Conservation (phyloP, 2,113 vertebrate genomes). For the Echinops telfairi region DNA sequence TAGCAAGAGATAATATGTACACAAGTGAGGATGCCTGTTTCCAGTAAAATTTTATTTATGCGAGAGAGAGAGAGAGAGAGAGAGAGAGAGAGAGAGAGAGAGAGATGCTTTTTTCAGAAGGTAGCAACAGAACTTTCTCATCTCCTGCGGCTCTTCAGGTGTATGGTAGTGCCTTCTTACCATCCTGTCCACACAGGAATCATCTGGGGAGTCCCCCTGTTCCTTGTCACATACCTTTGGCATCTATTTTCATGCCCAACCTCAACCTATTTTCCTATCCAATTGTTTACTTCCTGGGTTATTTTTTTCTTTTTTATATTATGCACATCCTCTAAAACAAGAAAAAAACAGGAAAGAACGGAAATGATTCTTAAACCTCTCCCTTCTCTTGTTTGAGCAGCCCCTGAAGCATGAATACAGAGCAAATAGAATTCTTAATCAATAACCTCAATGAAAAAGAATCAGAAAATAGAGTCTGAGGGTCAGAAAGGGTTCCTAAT, state of each 20-base stretch:
- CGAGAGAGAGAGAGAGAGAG: no score
- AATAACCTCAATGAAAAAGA: slow-evolving; percentile 1
- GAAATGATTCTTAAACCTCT: not conserved
- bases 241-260: not conserved
- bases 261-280: slow-evolving; percentile 2
- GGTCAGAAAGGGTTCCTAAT: slow-evolving; percentile 50
- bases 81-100: no score
- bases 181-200: slow-evolving; percentile 6
- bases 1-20: no score
- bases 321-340: not conserved
- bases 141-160: not conserved
- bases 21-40: no score
- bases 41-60: no score
- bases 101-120: not conserved
- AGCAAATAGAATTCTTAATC: slow-evolving; percentile 49
- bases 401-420: slow-evolving; percentile 1
- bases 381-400: not conserved
- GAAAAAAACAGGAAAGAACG: not conserved
- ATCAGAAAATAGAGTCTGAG: slow-evolving; percentile 41
- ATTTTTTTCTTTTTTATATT: slow-evolving; percentile 11
- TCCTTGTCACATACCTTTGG: slow-evolving; percentile 47
- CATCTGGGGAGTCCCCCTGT: not conserved
- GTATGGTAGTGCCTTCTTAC: not conserved
- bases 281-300: slow-evolving; percentile 19
- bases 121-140: not conserved